Evolutionary conservation across 2,113 vertebrate species (phyloP), one percentile per base, ranked within the genome.

Genomic region (Bucco capensis): DNA sequence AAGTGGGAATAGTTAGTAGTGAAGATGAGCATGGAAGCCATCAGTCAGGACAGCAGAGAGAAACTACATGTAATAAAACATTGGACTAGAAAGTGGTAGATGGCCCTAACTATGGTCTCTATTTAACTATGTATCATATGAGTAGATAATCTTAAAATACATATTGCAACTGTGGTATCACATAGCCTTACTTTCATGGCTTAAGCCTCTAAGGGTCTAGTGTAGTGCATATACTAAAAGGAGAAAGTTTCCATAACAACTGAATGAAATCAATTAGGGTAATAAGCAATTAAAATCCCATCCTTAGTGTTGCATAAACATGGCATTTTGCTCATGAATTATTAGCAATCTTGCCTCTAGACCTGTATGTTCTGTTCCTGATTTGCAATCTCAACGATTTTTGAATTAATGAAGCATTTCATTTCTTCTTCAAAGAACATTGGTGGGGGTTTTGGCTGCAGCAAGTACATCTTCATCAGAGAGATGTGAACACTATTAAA

Each of bases 201-300:
- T 58, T n/a, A 33, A 47, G 53, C 31, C 23, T 46, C 3, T 31
- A 35, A 35, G 37, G 16, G 7, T 51, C 51, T 60, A 12, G n/a
- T 35, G 42, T 33, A 58, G n/a, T 14, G 9, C 53, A 9, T 46
- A 22, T 27, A 11, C 64, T 40, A 16, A 53, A 70, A 83, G 77
- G 74, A 72, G 49, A 54, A 90, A 94, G 92, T 95, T 96, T 81
- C 94, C 74, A 86, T 96, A 96, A 94, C 90, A 94, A 95, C 93
- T 62, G 86, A 94, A 79, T 79, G 58, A 90, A 93, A 89, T 88
- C 73, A 92, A 90, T 93, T 94, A 92, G 70, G 62, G 81, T 94
- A 96, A 96, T 82, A 94, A 95, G 90, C 90, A 92, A 96, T 96
- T 96, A 96, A 94, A 93, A 89, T 85, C 83, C 93, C 80, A 93